Evolutionary conservation across 1,140 invertebrate genomes (phyloP), one percentile per base, ranked within the genome.

Genomic region (Gryon sp.): DNA sequence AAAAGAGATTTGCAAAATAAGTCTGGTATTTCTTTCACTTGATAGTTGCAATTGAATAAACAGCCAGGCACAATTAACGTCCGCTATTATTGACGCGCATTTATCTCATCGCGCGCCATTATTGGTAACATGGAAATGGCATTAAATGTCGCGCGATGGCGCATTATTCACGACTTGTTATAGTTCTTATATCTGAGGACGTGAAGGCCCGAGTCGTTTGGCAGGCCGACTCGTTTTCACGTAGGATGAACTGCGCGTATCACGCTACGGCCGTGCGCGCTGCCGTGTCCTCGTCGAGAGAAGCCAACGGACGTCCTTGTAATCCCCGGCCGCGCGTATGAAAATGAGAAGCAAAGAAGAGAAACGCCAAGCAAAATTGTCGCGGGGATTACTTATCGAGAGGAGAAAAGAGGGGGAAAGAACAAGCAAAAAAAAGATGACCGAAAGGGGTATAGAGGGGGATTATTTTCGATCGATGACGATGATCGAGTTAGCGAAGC

Each of bases 181-280:
- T 72, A 77, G 73, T 69, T 72, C 59, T 50, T 75, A 60, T 78
- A 74, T 78, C 68, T 46, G 48, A 34, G 53, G 70, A 81, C 75
- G 48, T 79, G 68, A 79, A 82, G 72, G 66, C 48, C 70, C 62
- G 78, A 80, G 78, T 81, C 53, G 52, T 80, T 78, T 80, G 72
- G 55, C 81, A 80, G 77, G 73, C 52, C 73, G 48, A 81, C 78
- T 79, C 60, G 80, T 82, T 80, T 78, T 80, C 73, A 84, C 78
- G 85, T 85, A 76, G 85, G 83, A 80, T 38, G 72, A 57, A 22
- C 41, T 28, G 34, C 19, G 53, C 55, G 66, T 60, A 60, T 30
- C 65, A 69, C 66, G 59, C 66, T 73, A 77, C 53, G 45, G 52
- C 43, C 65, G 59, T 38, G 40, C 53, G 57, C 40, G 45, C 46